phyloP scores from a whole-genome alignment of 1,140 invertebrate genomes.

The Drosophila fuyamai region DNA sequence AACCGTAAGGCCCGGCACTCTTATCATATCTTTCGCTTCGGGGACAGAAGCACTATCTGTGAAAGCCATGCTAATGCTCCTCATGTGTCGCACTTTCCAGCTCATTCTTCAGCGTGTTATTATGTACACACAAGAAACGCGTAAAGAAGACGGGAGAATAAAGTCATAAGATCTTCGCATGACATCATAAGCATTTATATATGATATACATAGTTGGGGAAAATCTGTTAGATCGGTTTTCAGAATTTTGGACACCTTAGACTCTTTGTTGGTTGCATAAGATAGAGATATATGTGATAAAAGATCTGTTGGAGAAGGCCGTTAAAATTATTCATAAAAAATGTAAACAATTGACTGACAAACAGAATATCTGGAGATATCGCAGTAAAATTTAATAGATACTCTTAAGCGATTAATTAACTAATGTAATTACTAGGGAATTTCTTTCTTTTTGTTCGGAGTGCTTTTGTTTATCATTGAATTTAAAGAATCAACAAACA shows the following conservation, averaged over 20 bases:
- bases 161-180: slow-evolving; percentile 38
- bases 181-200: slow-evolving; percentile 24
- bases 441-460: not conserved
- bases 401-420: not conserved
- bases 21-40: slow-evolving; percentile 59
- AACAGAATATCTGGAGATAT: not conserved
- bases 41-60: slow-evolving; percentile 25
- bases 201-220: slow-evolving; percentile 3
- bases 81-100: slow-evolving; percentile 36
- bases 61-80: slow-evolving; percentile 43
- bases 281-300: not conserved
- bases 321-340: not conserved
- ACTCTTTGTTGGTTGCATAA: not conserved
- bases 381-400: not conserved
- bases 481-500: slow-evolving; percentile 14
- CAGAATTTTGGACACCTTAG: not conserved
- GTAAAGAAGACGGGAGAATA: slow-evolving; percentile 32
- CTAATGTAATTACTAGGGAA: not conserved
- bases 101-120: not conserved
- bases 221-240: not conserved
- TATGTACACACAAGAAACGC: slow-evolving; percentile 24
- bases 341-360: not conserved
- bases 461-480: slow-evolving; percentile 11
- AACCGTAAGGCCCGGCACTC: slow-evolving; percentile 19
- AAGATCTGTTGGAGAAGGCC: not conserved